Conservation (phyloP, 2,113 vertebrate genomes). For the Pica pica region DNA sequence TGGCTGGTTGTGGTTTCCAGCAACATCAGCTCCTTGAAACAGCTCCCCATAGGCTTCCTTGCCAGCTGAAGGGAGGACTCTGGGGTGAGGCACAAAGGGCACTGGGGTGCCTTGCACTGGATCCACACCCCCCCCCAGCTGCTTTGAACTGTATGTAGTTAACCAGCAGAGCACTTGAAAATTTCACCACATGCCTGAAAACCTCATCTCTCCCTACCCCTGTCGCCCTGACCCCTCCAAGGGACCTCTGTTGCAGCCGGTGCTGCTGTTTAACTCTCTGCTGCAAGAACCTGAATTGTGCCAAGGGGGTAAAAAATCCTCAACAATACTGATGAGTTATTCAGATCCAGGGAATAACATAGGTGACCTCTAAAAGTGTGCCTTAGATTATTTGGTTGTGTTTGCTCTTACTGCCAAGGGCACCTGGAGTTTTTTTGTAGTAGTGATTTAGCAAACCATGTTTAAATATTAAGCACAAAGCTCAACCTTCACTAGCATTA, state of each 20-base stretch:
- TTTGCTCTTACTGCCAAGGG: neutral
- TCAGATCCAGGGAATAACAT: neutral
- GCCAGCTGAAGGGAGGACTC: neutral
- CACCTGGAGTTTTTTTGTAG: neutral
- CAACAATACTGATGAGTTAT: neutral
- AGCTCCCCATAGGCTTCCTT: neutral
- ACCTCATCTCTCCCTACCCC: neutral
- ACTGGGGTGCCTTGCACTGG: neutral
- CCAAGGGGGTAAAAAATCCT: neutral
- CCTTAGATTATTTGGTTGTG: neutral
- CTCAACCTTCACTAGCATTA: neutral
- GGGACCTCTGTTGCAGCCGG: neutral
- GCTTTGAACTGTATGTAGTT: neutral
- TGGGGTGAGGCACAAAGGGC: neutral
- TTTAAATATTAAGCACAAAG: neutral
- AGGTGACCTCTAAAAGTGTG: neutral
- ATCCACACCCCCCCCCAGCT: neutral
- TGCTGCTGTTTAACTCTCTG: accelerated
- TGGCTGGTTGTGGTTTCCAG: neutral
- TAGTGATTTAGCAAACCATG: neutral
- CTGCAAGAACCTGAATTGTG: neutral
- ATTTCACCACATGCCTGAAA: neutral
- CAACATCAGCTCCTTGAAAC: neutral
- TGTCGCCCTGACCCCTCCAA: neutral
- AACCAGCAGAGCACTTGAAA: neutral